Evolutionary conservation across 2,797 vertebrate species (phyloP).

Genomic region (Lutra lutra): DNA sequence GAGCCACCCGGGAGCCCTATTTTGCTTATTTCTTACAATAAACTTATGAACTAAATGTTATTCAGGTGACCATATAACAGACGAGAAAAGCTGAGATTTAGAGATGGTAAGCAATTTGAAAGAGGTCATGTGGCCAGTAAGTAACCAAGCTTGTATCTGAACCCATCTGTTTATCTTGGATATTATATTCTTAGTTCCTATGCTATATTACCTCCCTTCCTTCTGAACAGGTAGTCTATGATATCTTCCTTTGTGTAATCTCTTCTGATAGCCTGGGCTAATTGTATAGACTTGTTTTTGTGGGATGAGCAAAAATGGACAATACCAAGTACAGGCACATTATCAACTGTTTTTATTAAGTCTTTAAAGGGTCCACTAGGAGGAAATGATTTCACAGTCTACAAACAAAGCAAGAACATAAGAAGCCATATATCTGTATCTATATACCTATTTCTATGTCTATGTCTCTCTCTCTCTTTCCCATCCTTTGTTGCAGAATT

Average conservation of each 20-base stretch:
- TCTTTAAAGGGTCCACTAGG: not conserved
- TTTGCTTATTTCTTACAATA: not conserved
- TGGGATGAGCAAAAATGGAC: not conserved
- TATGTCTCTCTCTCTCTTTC: not conserved
- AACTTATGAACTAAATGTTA: not conserved
- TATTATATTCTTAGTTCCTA: not conserved
- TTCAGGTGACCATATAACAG: not conserved
- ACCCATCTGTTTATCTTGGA: not conserved
- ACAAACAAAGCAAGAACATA: not conserved
- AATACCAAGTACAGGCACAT: not conserved
- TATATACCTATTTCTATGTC: not conserved
- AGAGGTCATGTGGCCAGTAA: not conserved
- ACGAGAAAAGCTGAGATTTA: not conserved
- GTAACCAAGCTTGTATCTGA: not conserved
- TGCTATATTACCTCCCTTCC: not conserved
- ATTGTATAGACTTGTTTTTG: not conserved
- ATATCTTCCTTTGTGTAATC: not conserved
- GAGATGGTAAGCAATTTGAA: not conserved
- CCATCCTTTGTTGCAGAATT: not conserved
- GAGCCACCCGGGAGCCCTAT: not conserved
- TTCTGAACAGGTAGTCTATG: not conserved
- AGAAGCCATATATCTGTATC: not conserved
- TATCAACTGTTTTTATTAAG: not conserved
- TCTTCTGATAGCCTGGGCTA: not conserved
- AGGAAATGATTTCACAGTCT: not conserved